Conservation (phyloP, 1,140 invertebrate genomes). For the Drosophila novamexicana region DNA sequence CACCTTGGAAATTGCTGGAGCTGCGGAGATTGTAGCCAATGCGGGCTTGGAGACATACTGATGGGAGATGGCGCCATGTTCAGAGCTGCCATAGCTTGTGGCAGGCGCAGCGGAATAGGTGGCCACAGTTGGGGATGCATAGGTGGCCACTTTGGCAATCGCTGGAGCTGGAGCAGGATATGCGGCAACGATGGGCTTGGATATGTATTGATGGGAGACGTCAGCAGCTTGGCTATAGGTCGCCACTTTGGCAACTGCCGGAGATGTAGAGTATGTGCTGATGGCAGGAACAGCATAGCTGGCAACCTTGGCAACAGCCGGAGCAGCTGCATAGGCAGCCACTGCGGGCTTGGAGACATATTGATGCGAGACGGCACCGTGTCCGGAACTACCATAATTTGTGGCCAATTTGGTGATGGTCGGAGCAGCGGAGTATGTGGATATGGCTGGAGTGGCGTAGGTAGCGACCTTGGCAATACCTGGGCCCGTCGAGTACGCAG, state of each 20-base stretch:
- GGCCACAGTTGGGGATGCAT: conserved; percentile 18
- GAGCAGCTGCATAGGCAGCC: conserved; percentile 24
- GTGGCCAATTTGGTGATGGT: conserved; percentile 39
- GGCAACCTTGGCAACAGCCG: conserved; percentile 6
- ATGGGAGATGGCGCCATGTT: conserved; percentile 51
- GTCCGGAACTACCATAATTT: conserved; percentile 1
- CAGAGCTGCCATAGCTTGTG: conserved; percentile 32
- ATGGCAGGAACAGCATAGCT: conserved; percentile 38
- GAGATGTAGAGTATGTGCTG: conserved; percentile 40
- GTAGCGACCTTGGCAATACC: conserved; percentile 49
- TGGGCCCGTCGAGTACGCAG: conserved; percentile 44
- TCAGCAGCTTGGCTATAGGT: conserved; percentile 34
- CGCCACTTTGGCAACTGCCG: conserved; percentile 25
- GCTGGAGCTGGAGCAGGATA: conserved; percentile 32
- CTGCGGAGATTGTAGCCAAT: conserved; percentile 12
- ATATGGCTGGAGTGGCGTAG: conserved; percentile 38
- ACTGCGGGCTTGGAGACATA: conserved; percentile 61
- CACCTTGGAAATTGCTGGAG: conserved; percentile 50
- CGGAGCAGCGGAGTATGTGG: conserved; percentile 43
- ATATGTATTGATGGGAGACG: conserved; percentile 51
- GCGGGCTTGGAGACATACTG: conserved; percentile 59
- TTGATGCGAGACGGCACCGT: conserved; percentile 57
- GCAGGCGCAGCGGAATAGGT: conserved; percentile 29
- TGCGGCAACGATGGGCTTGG: conserved; percentile 41
- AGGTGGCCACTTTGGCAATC: conserved; percentile 37